These are phyloP conservation scores for Bombus superbus DNA, from an alignment of 1,140 invertebrate species.

Conservation along the genomic window DNA sequence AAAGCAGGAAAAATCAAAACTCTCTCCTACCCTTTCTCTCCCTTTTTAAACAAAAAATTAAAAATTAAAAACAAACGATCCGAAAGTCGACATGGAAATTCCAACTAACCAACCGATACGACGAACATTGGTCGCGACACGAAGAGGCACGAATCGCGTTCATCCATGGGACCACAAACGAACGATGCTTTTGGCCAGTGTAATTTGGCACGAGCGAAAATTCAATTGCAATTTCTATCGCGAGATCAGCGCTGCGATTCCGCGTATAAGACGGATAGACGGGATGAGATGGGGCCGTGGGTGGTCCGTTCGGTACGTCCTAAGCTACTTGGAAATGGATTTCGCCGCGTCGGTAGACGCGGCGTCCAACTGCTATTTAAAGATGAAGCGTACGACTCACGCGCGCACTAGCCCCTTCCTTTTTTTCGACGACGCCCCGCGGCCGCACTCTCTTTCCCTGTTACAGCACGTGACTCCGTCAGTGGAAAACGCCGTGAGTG, in stretches of 20 bases:
- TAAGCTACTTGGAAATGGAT: constrained; percentile 71
- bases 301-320: constrained; percentile 60
- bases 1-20: too few relatives aligned
- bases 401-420: constrained; percentile 26
- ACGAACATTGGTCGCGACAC: background rate
- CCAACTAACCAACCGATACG: background rate
- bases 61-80: background rate
- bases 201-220: constrained; percentile 8
- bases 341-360: constrained; percentile 55
- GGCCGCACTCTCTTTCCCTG: constrained; percentile 9
- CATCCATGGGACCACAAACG: background rate
- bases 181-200: background rate
- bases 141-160: background rate
- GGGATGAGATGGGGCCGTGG: constrained; percentile 50
- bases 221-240: constrained; percentile 10
- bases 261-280: constrained; percentile 12
- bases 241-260: background rate
- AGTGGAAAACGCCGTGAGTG: constrained; percentile 69
- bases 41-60: too few relatives aligned
- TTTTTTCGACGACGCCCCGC: background rate
- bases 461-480: constrained; percentile 47
- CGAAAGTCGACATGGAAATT: background rate
- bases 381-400: constrained; percentile 57
- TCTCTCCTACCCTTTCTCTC: background rate
- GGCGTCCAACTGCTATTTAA: constrained; percentile 67